Base-by-base conservation (phyloP, 2,113 vertebrate genomes). In the Natator depressus region DNA sequence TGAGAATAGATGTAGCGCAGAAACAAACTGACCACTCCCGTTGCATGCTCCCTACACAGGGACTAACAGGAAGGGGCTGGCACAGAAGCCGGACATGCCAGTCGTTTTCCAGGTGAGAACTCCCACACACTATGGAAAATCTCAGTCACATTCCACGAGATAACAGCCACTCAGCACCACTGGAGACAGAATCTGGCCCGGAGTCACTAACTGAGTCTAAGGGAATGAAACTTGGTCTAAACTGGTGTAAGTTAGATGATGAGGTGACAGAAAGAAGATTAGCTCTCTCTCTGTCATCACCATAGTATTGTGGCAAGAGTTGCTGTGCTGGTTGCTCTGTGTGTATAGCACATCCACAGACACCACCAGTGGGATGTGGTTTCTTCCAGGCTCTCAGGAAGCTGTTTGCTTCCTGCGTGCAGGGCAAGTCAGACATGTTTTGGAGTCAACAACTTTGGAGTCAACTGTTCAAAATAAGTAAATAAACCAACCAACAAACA, bases 341-440 rank as follows among this genome's bases (percentile, higher is more conserved):
- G 11, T n/a, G 11, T 8, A 47, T 14, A 12, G 46, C 6, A 78
- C 22, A 27, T 47, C 42, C 75, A 25, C 24, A 47, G 75, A 46
- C 4, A 29, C 6, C 4, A 12, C 12, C 24, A 46, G 24, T 47
- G 42, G 42, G 25, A 27, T 46, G 12, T 46, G 12, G 24, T 13
- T 47, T 76, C 24, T 47, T 76, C 6, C 42, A 14, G 24, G 42
- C 42, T 78, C 24, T 78, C 22, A 78, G 75, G 25, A 78, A 78
- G 25, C 10, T 46, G 2, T 89, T 54, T n/a, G 90, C 20, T 87
- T 89, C 12, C 49, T 51, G 78, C 10, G 1, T 10, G 8, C 5
- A 29, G 0, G 25, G 1, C 5, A 54, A 2, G 6, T 3, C 2
- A 87, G 83, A 82, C 49, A 6, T 1, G 1, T 14, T 35, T 84